Evolutionary conservation across 2,113 vertebrate species (phyloP), one percentile per base, ranked within the genome.

Genomic region (Dinomys branickii): DNA sequence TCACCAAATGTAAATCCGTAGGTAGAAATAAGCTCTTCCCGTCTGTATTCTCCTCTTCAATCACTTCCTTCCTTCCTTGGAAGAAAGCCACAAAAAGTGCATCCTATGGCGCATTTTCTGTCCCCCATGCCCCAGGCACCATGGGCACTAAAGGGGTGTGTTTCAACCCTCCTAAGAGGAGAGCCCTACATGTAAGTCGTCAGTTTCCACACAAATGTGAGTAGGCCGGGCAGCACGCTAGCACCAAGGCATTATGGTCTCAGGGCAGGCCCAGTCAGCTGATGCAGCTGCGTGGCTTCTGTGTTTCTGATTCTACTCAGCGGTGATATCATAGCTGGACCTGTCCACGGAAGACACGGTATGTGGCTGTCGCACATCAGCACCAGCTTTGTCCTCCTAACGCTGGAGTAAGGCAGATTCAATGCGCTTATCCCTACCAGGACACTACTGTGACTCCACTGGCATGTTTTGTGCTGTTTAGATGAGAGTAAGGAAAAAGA

Each of bases 291-390:
- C 7, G 16, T 33, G 16, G 1, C n/a, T 69, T 93, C 69, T 75
- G 30, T 92, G 8, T 8, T 41, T 58, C 26, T 63, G 50, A 30
- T 93, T 61, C 16, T 14, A n/a, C 5, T 50, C 20, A 52, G 73
- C 3, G 35, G 52, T 71, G 38, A 87, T 1, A 11, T 33, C 58
- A 14, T 17, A 13, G 13, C 2, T 65, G 16, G 8, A 47, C 50
- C 24, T 44, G 20, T 56, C 1, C 5, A 1, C 14, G 56, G 28
- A 81, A 8, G 6, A 7, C 38, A 9, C 2, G 9, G 2, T 28
- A 58, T 12, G 20, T 78, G 77, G 0, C 41, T 83, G 4, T 47
- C 58, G 58, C 0, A 1, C 1, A 0, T 61, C 16, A 81, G 0
- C 3, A n/a, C 61, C 71, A 52, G n/a, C 47, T 6, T 86, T 30